Conservation (phyloP, 2,888 invertebrate species). For the Drosophila gaucha region DNA sequence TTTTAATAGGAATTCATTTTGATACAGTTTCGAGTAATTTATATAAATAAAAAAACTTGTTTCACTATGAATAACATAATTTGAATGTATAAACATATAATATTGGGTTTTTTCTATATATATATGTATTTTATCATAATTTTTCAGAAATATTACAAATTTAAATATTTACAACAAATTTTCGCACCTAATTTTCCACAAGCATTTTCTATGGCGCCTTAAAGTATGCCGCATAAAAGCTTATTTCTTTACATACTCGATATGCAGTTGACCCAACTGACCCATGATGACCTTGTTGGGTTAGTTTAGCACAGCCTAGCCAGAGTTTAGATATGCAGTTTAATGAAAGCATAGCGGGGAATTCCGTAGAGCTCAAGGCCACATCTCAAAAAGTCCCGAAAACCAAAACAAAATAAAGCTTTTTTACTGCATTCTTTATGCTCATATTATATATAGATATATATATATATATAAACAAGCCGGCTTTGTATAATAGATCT, state of each 20-base stretch:
- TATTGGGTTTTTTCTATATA: no score
- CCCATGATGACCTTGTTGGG: background rate
- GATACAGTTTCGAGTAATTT: background rate
- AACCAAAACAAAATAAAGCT: background rate
- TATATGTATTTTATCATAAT: no score
- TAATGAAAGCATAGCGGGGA: background rate
- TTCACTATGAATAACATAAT: background rate
- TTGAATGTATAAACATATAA: background rate
- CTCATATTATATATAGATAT: no score
- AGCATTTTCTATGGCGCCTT: constrained; percentile 26
- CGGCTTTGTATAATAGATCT: no score
- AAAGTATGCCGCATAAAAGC: constrained; percentile 43
- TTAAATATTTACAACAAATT: background rate
- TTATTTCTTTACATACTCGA: background rate
- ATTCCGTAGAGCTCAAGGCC: background rate
- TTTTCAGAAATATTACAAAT: no score
- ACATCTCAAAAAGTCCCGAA: background rate
- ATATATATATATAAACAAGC: background rate
- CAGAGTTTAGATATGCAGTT: background rate
- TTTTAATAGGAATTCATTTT: background rate
- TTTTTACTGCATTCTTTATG: no score
- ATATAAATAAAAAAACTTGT: constrained; percentile 3
- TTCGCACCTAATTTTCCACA: constrained; percentile 14
- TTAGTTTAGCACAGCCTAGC: background rate
- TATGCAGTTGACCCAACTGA: background rate